Evolutionary conservation across 2,888 invertebrate genomes (phyloP).

Genomic region (Melieria omissa): DNA sequence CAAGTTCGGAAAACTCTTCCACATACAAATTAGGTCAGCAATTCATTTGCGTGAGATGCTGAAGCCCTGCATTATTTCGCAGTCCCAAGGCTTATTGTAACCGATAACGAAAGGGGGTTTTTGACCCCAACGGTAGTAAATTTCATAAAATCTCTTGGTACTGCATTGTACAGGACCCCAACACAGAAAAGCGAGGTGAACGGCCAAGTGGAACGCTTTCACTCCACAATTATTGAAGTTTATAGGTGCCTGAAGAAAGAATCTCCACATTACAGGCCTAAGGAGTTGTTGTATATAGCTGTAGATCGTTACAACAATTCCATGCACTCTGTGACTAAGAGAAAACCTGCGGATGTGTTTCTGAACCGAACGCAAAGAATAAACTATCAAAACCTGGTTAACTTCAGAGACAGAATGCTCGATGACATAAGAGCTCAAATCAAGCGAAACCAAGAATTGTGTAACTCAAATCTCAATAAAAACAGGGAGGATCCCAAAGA

Average conservation of each 20-base stretch:
- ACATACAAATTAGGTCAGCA: too few species aligned
- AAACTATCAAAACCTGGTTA: too few species aligned
- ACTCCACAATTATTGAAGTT: slow-evolving; percentile 42
- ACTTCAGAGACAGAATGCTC: neutral
- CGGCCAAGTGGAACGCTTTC: slow-evolving; percentile 40
- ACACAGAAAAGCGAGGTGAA: slow-evolving; percentile 43
- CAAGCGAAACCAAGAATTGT: neutral
- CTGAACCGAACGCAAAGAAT: slow-evolving; percentile 34
- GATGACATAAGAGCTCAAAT: neutral
- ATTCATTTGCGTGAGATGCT: too few species aligned
- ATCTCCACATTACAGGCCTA: slow-evolving; percentile 11
- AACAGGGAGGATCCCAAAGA: neutral
- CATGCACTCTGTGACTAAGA: slow-evolving; percentile 39
- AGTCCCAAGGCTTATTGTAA: slow-evolving; percentile 37
- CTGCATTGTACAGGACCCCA: slow-evolving; percentile 38
- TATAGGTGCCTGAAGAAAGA: slow-evolving; percentile 39
- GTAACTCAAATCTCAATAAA: neutral
- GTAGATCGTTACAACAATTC: slow-evolving; percentile 46
- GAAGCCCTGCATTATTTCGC: too few species aligned
- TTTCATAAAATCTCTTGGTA: slow-evolving; percentile 24
- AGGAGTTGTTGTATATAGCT: slow-evolving; percentile 33
- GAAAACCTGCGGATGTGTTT: slow-evolving; percentile 41
- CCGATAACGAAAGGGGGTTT: slow-evolving; percentile 42
- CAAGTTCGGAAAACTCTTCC: too few species aligned
- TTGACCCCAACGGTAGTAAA: slow-evolving; percentile 34